Base-by-base conservation (phyloP, 2,113 vertebrate genomes). In the Apodemus sylvaticus region DNA sequence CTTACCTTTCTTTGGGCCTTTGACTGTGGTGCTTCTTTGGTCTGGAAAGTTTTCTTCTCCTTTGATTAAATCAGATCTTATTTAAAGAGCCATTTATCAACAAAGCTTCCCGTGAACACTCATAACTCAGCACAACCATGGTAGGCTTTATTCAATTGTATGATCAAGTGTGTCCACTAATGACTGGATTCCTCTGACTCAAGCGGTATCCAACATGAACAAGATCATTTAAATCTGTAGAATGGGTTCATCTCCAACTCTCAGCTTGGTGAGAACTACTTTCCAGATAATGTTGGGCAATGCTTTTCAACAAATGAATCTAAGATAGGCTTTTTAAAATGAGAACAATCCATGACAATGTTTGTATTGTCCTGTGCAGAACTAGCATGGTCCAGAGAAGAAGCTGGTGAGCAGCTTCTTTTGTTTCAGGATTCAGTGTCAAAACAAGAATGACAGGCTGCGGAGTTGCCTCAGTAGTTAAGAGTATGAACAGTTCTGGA, bases 231-330 rank as follows among this genome's bases (percentile, higher is more conserved):
- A 14, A 26, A 70, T 70, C 58, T 39, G 17, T 51, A 24, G 73
- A 66, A 90, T 13, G 4, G 45, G 10, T 74, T 6, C 42, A 53
- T 11, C 51, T 42, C 29, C 17, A 62, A 48, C 58, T 88, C 26
- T 70, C 39, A 81, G 90, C n/a, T 89, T 42, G 73, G 76, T 93
- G 5, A 55, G 77, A 92, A 1, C 86, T 91, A 88, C 76, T 70
- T 70, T 93, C 71, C 48, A 93, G 22, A 73, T 68, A 31, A 68
- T 34, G 12, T 3, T 1, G 0, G 70, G 34, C 86, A 68, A 62
- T 68, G 74, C 85, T 96, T 76, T 91, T 91, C 62, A 90, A 42
- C 55, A 73, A 85, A 36, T 39, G 36, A 81, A 64, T 77, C 74
- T 79, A 60, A 88, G 36, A 66, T 7, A 81, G 42, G 70, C 8